A percentile compares a stretch with the other conserved stretches of the same genome.
phyloP scores from a whole-genome alignment of 2,113 vertebrate species.

The Stegostoma tigrinum region DNA sequence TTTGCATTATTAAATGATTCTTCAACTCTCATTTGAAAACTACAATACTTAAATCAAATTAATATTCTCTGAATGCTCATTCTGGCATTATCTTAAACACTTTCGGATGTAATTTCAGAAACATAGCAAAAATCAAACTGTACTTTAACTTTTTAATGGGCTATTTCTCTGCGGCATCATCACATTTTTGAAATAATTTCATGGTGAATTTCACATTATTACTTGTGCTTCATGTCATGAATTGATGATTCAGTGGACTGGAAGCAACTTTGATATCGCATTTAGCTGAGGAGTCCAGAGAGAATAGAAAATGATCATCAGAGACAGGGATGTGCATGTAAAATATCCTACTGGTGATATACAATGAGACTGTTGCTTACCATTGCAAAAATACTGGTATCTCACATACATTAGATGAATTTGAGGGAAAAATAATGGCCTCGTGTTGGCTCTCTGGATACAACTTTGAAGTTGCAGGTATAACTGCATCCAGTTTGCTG shows the following conservation, averaged over 20 bases:
- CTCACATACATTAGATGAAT: not conserved
- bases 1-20: conserved; percentile 10
- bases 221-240: not conserved
- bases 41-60: not conserved
- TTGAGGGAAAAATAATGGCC: not conserved
- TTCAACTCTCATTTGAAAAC: not conserved
- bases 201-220: not conserved
- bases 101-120: not conserved
- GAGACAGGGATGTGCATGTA: not conserved
- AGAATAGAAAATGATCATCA: not conserved
- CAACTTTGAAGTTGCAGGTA: not conserved
- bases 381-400: not conserved
- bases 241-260: not conserved
- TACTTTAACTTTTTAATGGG: conserved; percentile 17
- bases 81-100: not conserved
- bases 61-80: conserved; percentile 10
- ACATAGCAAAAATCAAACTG: not conserved
- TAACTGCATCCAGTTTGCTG: not conserved
- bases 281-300: not conserved
- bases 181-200: conserved; percentile 5
- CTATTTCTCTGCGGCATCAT: not conserved
- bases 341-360: not conserved
- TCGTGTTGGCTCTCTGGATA: not conserved
- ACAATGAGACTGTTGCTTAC: not conserved
- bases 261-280: not conserved